Evolutionary conservation across 2,888 invertebrate species (phyloP).

Genomic region (Nyleta sp.): DNA sequence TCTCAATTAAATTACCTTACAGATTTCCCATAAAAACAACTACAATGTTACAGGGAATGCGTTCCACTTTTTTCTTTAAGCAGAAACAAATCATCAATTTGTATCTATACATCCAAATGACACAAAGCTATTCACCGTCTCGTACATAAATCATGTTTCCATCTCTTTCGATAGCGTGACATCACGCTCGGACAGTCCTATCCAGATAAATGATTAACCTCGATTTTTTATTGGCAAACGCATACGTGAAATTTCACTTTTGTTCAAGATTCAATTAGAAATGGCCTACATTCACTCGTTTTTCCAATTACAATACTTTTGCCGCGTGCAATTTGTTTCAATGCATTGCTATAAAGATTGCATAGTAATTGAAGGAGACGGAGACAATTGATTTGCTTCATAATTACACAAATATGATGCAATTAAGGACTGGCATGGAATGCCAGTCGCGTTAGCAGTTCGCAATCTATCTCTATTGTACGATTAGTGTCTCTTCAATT

Average conservation of each 20-base stretch:
- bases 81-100: slow-evolving; percentile 27
- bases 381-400: too few relatives aligned
- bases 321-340: too few relatives aligned
- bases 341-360: too few relatives aligned
- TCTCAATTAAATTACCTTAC: neutral
- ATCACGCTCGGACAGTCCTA: slow-evolving; percentile 15
- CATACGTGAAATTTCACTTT: neutral
- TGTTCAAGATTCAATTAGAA: neutral
- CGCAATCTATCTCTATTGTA: too few relatives aligned
- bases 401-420: too few relatives aligned
- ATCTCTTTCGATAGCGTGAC: slow-evolving; percentile 26
- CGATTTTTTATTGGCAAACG: neutral
- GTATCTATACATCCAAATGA: slow-evolving; percentile 12
- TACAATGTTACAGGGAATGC: slow-evolving; percentile 2
- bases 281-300: neutral
- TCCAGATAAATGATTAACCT: slow-evolving; percentile 9
- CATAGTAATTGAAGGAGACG: too few relatives aligned
- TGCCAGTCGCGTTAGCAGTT: too few relatives aligned
- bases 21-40: neutral
- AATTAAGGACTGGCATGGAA: too few relatives aligned
- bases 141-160: slow-evolving; percentile 22
- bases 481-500: too few relatives aligned
- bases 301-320: too few relatives aligned
- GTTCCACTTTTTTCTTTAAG: slow-evolving; percentile 10
- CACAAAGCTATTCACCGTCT: slow-evolving; percentile 25